These are phyloP conservation scores for Psilopsiagon aymara DNA, from an alignment of 2,113 vertebrate species.

Conservation along the genomic window DNA sequence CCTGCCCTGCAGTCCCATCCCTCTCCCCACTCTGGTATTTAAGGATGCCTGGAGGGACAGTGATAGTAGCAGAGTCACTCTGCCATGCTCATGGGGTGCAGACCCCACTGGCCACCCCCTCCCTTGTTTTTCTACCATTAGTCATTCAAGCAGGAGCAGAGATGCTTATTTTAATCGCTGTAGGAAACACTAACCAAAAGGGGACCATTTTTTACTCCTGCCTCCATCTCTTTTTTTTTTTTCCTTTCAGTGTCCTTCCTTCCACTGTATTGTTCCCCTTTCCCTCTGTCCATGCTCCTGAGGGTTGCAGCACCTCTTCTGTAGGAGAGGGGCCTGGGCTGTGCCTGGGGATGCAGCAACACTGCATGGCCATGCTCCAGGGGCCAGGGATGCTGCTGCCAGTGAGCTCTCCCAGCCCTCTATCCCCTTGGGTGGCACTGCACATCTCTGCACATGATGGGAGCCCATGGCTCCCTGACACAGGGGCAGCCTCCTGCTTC, in stretches of 20 bases:
- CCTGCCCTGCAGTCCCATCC: slow-evolving; percentile 30
- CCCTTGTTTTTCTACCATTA: neutral
- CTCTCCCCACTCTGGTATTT: neutral
- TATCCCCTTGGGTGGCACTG: neutral
- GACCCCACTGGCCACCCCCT: neutral
- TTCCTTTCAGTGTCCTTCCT: neutral
- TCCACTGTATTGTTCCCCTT: neutral
- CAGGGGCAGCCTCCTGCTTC: neutral
- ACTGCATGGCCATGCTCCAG: fast-evolving
- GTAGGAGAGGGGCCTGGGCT: neutral
- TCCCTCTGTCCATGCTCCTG: fast-evolving
- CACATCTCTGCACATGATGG: slow-evolving; percentile 58
- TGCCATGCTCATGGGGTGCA: fast-evolving
- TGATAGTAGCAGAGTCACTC: neutral
- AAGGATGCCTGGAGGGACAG: neutral
- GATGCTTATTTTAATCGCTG: neutral
- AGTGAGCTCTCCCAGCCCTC: neutral
- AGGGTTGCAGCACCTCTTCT: neutral
- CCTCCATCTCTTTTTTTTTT: neutral
- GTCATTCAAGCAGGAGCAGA: neutral
- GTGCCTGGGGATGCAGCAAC: neutral
- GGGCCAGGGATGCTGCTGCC: neutral
- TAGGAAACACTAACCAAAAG: slow-evolving; percentile 52
- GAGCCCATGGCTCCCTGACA: slow-evolving; percentile 37
- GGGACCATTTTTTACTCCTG: neutral